Conservation (phyloP, 2,113 vertebrate genomes). For the Coryphaenoides rupestris region DNA sequence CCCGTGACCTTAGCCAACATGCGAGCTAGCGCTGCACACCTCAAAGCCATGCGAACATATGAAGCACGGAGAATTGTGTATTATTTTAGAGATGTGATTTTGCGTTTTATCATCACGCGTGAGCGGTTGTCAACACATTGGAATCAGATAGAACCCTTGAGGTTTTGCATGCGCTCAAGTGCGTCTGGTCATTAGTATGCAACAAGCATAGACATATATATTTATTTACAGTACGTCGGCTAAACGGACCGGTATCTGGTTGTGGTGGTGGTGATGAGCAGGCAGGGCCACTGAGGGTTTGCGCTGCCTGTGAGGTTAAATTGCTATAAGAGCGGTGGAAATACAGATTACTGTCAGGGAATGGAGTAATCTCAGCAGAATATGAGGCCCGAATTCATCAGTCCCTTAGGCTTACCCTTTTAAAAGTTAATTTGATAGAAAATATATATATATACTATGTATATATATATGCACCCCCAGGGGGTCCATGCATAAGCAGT, state of each 20-base stretch:
- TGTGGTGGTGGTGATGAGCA: conserved; percentile 59
- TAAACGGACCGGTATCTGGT: conserved; percentile 54
- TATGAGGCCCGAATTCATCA: conserved; percentile 50
- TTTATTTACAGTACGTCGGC: conserved; percentile 46
- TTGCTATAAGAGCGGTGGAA: conserved; percentile 39
- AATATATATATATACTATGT: too few relatives aligned
- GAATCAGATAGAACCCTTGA: too few relatives aligned
- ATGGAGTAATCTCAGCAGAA: conserved; percentile 41
- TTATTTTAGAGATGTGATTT: too few relatives aligned
- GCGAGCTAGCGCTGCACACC: conserved; percentile 40
- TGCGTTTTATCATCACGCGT: too few relatives aligned
- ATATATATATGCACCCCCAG: conserved; percentile 21
- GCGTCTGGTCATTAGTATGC: too few relatives aligned
- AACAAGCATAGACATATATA: too few relatives aligned
- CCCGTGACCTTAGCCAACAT: conserved; percentile 21
- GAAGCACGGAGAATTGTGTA: too few relatives aligned
- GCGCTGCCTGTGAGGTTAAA: conserved; percentile 23
- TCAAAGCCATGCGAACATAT: conserved; percentile 29
- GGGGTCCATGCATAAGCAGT: conserved; percentile 15
- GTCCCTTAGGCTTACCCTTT: conserved; percentile 17
- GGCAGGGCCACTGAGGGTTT: conserved; percentile 36
- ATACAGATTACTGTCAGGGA: conserved; percentile 50
- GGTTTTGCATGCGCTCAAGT: too few relatives aligned
- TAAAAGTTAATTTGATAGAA: conserved; percentile 23
- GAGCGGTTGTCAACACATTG: too few relatives aligned